These are phyloP conservation scores for Sander lucioperca DNA, from an alignment of 2,113 vertebrate genomes.

Conservation along the genomic window DNA sequence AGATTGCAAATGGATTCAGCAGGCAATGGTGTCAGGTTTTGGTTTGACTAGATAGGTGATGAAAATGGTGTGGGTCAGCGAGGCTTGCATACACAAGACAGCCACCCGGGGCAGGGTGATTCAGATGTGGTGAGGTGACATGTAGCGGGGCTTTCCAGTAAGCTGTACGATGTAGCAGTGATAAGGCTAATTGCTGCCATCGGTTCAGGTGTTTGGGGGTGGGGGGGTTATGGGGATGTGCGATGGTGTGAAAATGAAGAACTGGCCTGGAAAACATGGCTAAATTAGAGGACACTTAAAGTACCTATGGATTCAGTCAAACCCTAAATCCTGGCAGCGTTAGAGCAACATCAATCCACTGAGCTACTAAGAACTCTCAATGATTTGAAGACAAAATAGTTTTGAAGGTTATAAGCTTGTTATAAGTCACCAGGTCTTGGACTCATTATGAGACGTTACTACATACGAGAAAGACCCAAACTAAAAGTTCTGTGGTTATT, in stretches of 20 bases:
- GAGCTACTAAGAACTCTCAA: background rate
- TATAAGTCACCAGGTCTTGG: background rate
- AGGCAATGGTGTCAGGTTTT: background rate
- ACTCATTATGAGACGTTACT: background rate
- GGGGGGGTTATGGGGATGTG: background rate
- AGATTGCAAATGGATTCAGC: constrained; percentile 53
- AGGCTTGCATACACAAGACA: constrained; percentile 2
- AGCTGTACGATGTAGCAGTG: background rate
- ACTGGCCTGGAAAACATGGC: background rate
- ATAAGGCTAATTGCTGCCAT: background rate
- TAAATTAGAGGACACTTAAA: background rate
- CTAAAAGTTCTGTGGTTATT: background rate
- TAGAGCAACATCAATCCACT: background rate
- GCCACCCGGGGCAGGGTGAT: constrained; percentile 6
- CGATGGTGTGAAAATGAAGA: background rate
- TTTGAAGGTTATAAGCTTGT: background rate
- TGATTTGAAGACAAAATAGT: background rate
- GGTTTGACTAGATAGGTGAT: constrained; percentile 29
- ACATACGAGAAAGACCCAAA: background rate
- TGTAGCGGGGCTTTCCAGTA: constrained; percentile 14
- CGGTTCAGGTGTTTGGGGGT: background rate
- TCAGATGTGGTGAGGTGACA: constrained; percentile 23
- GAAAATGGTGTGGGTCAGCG: constrained; percentile 41
- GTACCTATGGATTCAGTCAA: background rate
- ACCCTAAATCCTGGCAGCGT: background rate